Conservation (phyloP, 1,140 invertebrate species). For the Ooceraea biroi region DNA sequence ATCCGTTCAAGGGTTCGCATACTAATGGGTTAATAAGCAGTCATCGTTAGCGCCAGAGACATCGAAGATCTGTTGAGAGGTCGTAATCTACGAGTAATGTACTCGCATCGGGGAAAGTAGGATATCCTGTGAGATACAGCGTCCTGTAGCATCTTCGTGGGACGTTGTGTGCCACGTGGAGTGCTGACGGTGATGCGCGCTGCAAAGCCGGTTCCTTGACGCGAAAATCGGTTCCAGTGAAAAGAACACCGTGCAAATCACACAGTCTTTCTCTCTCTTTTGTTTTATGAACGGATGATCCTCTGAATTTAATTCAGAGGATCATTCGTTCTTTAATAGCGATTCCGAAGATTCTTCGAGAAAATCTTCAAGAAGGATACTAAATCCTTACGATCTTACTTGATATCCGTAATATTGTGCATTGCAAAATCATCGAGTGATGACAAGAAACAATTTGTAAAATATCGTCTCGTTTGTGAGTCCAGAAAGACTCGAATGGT, state of each 20-base stretch:
- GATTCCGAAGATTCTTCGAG: too few relatives aligned
- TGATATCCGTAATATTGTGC: not conserved
- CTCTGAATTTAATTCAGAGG: too few relatives aligned
- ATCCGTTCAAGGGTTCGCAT: conserved; percentile 37
- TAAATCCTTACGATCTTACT: too few relatives aligned
- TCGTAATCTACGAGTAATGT: conserved; percentile 55
- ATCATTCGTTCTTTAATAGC: too few relatives aligned
- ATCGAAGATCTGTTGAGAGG: conserved; percentile 42
- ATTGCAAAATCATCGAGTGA: not conserved
- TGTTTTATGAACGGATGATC: too few relatives aligned
- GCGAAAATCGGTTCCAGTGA: not conserved
- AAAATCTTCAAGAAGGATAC: too few relatives aligned
- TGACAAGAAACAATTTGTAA: not conserved
- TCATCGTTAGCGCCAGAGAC: conserved; percentile 39
- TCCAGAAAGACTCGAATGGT: not conserved
- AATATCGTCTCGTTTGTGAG: not conserved
- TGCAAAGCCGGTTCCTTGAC: not conserved
- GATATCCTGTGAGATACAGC: conserved; percentile 37
- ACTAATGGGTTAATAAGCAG: conserved; percentile 54
- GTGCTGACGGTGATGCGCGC: not conserved
- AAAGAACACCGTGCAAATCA: not conserved
- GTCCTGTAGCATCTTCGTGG: not conserved
- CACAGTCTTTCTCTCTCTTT: not conserved
- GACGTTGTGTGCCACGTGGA: not conserved
- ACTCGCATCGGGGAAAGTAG: conserved; percentile 47